Conservation (phyloP, 2,113 vertebrate genomes). For the Zosterops hypoxanthus region DNA sequence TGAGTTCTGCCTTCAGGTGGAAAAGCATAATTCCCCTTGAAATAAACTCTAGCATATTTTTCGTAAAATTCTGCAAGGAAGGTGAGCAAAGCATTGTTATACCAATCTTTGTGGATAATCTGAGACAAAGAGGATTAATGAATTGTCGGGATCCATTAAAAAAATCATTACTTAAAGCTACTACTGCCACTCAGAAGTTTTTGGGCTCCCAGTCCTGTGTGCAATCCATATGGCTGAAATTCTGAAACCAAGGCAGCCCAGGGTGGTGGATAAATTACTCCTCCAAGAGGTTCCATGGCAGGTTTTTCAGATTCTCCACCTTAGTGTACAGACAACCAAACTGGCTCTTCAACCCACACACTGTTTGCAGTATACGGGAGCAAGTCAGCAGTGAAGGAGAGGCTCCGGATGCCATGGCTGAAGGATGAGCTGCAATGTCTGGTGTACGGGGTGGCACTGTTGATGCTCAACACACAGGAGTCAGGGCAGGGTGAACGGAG, state of each 20-base stretch:
- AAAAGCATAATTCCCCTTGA: neutral
- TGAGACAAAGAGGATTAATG: slow-evolving; percentile 40
- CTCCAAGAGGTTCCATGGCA: neutral
- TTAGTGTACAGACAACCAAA: neutral
- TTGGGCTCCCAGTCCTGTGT: neutral
- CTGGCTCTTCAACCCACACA: neutral
- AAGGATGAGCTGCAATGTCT: neutral
- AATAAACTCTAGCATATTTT: neutral
- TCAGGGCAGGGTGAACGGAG: neutral
- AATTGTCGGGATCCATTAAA: neutral
- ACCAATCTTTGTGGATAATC: neutral
- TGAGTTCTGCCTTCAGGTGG: neutral
- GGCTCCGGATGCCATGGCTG: neutral
- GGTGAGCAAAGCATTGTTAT: neutral
- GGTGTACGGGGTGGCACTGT: neutral
- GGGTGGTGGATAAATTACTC: neutral
- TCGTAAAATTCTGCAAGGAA: neutral
- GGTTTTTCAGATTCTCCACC: neutral
- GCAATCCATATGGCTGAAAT: neutral
- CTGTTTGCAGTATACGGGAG: neutral
- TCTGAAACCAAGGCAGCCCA: neutral
- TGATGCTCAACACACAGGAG: neutral
- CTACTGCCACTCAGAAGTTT: neutral
- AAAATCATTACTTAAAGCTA: slow-evolving; percentile 23
- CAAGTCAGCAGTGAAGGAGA: neutral